Evolutionary conservation across 2,113 vertebrate genomes (phyloP), one percentile per base, ranked within the genome.

Genomic region (Zosterops japonicus): DNA sequence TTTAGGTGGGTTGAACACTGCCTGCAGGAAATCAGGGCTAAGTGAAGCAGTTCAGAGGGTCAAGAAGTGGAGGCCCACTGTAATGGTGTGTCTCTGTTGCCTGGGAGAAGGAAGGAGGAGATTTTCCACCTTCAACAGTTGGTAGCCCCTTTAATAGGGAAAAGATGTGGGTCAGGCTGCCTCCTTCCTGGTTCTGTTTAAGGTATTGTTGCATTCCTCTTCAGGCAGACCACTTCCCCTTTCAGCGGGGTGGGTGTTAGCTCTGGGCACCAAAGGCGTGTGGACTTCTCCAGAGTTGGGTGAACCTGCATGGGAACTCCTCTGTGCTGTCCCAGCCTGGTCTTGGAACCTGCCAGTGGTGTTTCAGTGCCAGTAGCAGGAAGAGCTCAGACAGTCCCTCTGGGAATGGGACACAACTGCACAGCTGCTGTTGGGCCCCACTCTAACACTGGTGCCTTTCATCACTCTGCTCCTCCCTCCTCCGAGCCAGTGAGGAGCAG

Each of bases 361-460:
- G 13, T 52, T n/a, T 28, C 4, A 31, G 53, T 47, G 64, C 41
- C 5, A 6, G 8, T 17, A 1, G 1, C 0, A 12, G 49, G 22
- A 14, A 78, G 65, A 49, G 56, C 81, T 77, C 0, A 1, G 50
- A 3, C 27, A 72, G 69, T 28, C 10, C 47, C 47, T 70, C 47
- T 35, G 5, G 50, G 44, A 36, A 4, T 31, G 23, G 55, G 23
- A 6, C 0, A 1, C 11, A 50, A 3, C 56, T 12, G 13, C 25
- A 1, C 11, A 50, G 3, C 56, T 12, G 13, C 25, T 23, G 36
- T 24, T 5, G 5, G 69, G 63, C 64, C 27, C 20, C 35, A 7
- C 8, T 87, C 14, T 55, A 56, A 94, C 94, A 65, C 70, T 83
- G 61, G 28, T 1, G 39, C 27, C 85, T 94, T 89, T 95, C 78